A percentile compares a stretch with the other conserved stretches of the same genome.
phyloP scores from a whole-genome alignment of 2,888 invertebrate species.

The Synergus itoensis region DNA sequence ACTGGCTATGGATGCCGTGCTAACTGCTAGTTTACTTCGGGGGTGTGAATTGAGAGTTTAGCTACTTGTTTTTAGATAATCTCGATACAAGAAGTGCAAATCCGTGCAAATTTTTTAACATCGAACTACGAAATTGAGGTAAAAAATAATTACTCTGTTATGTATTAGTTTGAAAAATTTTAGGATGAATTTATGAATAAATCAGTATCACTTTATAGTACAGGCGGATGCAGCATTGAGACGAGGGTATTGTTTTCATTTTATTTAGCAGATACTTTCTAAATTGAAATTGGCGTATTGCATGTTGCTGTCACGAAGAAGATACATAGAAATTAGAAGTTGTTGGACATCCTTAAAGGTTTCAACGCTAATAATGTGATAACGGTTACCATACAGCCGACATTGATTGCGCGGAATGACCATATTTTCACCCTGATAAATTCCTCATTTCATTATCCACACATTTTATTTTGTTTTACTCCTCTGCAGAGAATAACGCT shows the following conservation, averaged over 20 bases:
- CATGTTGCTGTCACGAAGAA: not conserved
- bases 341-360: not conserved
- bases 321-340: not conserved
- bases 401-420: not conserved
- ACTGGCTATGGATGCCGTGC: conserved; percentile 42
- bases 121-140: not conserved
- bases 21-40: not conserved
- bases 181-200: not conserved
- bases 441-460: not conserved
- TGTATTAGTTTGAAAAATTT: no score
- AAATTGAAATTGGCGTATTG: conserved; percentile 7
- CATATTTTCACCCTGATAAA: conserved; percentile 5
- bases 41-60: not conserved
- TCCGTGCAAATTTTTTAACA: not conserved
- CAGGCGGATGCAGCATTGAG: not conserved
- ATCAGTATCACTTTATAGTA: not conserved
- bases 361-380: conserved; percentile 1
- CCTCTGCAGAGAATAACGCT: not conserved
- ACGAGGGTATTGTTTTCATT: not conserved
- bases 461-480: not conserved
- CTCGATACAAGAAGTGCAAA: not conserved
- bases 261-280: conserved; percentile 24
- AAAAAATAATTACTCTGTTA: not conserved
- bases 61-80: conserved; percentile 17
- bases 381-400: not conserved